phyloP scores from a whole-genome alignment of 2,797 vertebrate genomes.

The Eutrigla gurnardus region DNA sequence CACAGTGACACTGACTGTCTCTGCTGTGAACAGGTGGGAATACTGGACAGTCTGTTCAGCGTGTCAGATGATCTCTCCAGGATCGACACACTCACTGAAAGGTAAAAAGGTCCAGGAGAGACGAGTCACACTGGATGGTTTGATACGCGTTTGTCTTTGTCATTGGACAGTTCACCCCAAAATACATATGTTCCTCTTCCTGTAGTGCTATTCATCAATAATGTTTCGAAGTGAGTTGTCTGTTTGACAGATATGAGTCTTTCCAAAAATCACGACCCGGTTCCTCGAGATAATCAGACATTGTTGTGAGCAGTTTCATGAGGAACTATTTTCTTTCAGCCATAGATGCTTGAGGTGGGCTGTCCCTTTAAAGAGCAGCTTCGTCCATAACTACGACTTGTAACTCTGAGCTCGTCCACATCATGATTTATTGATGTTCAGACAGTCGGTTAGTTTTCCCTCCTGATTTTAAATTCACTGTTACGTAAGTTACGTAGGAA shows the following conservation, averaged over 20 bases:
- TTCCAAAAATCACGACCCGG: no score
- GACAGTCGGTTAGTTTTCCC: conserved; percentile 62
- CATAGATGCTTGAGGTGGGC: no score
- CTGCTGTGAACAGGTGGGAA: conserved; percentile 88
- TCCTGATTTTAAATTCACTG: conserved; percentile 67
- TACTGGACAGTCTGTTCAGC: conserved; percentile 92
- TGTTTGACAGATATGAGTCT: no score
- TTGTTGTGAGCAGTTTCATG: no score
- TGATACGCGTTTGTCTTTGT: not conserved
- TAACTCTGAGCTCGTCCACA: conserved; percentile 40
- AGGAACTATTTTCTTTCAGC: no score
- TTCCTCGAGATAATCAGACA: no score
- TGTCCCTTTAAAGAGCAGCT: conserved; percentile 20
- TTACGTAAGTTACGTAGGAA: conserved; percentile 22
- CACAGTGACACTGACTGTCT: conserved; percentile 34
- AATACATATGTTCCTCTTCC: no score
- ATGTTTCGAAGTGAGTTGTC: no score
- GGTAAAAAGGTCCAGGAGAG: conserved; percentile 74
- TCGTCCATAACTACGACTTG: conserved; percentile 52
- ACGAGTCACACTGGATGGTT: not conserved
- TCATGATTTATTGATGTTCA: conserved; percentile 73
- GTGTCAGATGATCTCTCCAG: conserved; percentile 93
- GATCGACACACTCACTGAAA: conserved; percentile 92
- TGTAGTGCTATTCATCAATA: no score
- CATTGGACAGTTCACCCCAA: not conserved